Percentiles rank a stretch among this genome's conserved stretches.
These are phyloP conservation scores for Lota lota DNA, from an alignment of 2,113 vertebrate genomes.

Conservation along the genomic window DNA sequence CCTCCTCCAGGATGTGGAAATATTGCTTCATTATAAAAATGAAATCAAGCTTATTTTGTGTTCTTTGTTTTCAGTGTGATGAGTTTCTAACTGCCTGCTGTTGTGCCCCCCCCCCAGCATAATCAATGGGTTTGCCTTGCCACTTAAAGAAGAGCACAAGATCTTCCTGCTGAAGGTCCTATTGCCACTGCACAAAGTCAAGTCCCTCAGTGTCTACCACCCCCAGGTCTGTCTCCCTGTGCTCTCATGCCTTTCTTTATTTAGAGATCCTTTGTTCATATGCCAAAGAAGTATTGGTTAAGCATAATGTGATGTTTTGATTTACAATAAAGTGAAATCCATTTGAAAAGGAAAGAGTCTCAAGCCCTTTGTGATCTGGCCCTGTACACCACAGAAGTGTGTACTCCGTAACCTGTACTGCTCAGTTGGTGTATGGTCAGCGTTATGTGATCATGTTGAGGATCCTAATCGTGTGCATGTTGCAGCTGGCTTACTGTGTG, in stretches of 20 bases:
- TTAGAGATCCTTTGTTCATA: no score
- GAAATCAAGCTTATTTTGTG: background rate
- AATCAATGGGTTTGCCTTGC: slow-evolving; percentile 99
- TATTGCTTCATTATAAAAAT: background rate
- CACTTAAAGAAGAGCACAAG: slow-evolving; percentile 99
- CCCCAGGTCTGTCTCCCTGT: slow-evolving; percentile 79
- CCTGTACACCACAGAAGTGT: no score
- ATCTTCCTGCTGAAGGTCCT: slow-evolving; percentile 97
- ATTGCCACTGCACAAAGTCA: slow-evolving; percentile 97
- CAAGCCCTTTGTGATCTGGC: no score
- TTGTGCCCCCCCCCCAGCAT: slow-evolving; percentile 75
- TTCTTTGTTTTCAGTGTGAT: background rate
- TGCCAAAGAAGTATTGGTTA: no score
- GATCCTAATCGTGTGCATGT: slow-evolving; percentile 22
- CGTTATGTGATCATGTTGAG: background rate
- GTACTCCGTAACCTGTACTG: no score
- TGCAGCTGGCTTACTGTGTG: slow-evolving; percentile 93
- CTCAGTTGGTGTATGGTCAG: no score
- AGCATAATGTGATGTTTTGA: no score
- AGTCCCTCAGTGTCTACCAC: slow-evolving; percentile 98
- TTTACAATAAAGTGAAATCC: no score
- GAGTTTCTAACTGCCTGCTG: background rate
- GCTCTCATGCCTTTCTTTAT: no score
- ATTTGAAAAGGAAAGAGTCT: no score
- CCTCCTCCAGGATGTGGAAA: no score